Evolutionary conservation across 2,113 vertebrate genomes (phyloP), one percentile per base, ranked within the genome.

Genomic region (Leptosomus discolor): DNA sequence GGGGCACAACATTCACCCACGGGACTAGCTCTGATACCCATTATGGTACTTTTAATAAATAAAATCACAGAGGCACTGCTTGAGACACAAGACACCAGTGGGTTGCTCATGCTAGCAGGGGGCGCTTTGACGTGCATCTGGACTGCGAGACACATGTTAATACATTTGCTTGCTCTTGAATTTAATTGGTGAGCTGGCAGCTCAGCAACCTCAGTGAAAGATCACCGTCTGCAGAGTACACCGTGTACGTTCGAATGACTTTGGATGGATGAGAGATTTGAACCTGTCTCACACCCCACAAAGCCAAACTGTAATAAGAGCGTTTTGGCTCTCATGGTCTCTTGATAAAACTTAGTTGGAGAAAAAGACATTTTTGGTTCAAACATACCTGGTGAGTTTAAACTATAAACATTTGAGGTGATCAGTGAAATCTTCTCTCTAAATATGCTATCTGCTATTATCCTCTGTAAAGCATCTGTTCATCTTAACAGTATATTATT

Each of bases 141-240:
- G 26, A 54, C 6, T 1, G 8, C 6, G 3, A 79, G 32, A 68
- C 18, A 41, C 3, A 1, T 1, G 0, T 7, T 30, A 27, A 46
- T 29, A 19, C 7, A 3, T 54, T 48, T 81, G 4, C 30, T 65
- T 57, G 39, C 9, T 54, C 19, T 46, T 45, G 54, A 82, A 82
- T 3, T 70, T 13, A 63, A 63, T 26, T 19, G 3, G 34, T 34
- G 54, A 65, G 32, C 51, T 18, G 17, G 27, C 37, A 79, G 48
- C 26, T 75, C 48, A 56, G 60, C n/a, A 36, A 12, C 18, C 9
- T 43, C 5, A 0, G 61, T 61, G 88, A 41, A 19, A 46, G 67
- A 11, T 34, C 41, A 5, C 32, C 2, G 2, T 29, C 34, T 9
- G 3, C 60, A 70, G 14, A 64, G 30, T 20, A 36, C 30, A 45